These are phyloP conservation scores for Griposia aprilina DNA, from an alignment of 2,888 invertebrate species.

Conservation along the genomic window DNA sequence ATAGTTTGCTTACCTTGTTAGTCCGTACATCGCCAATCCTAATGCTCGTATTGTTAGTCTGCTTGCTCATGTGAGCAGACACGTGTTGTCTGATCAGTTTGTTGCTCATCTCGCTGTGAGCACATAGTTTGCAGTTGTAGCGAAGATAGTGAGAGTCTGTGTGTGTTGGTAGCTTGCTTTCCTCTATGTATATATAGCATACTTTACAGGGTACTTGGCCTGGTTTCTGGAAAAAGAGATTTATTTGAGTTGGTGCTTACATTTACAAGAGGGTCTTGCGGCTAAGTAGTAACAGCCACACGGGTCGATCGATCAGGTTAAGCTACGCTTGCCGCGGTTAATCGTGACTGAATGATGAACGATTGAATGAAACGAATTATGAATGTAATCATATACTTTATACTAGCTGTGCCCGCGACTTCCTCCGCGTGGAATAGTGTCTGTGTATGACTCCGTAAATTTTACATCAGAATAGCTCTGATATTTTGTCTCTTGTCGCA, in stretches of 20 bases:
- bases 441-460: too few relatives aligned
- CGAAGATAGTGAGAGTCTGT: conserved; percentile 76
- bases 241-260: not conserved
- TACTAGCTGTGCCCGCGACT: too few relatives aligned
- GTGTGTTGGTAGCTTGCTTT: conserved; percentile 70
- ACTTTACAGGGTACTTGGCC: conserved; percentile 78
- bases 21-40: conserved; percentile 73
- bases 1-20: conserved; percentile 61
- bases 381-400: too few relatives aligned
- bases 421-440: too few relatives aligned
- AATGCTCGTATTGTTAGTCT: conserved; percentile 70
- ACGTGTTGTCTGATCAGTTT: conserved; percentile 74
- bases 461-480: too few relatives aligned
- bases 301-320: too few relatives aligned
- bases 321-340: too few relatives aligned
- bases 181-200: conserved; percentile 80
- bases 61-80: conserved; percentile 68
- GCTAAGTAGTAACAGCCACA: too few relatives aligned
- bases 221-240: conserved; percentile 68
- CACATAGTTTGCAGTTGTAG: conserved; percentile 80
- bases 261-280: too few relatives aligned
- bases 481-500: too few relatives aligned
- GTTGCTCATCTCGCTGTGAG: conserved; percentile 71
- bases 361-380: too few relatives aligned
- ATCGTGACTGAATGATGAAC: too few relatives aligned